These are phyloP conservation scores for Pachyuromys duprasi DNA, from an alignment of 2,797 vertebrate species.

Conservation along the genomic window DNA sequence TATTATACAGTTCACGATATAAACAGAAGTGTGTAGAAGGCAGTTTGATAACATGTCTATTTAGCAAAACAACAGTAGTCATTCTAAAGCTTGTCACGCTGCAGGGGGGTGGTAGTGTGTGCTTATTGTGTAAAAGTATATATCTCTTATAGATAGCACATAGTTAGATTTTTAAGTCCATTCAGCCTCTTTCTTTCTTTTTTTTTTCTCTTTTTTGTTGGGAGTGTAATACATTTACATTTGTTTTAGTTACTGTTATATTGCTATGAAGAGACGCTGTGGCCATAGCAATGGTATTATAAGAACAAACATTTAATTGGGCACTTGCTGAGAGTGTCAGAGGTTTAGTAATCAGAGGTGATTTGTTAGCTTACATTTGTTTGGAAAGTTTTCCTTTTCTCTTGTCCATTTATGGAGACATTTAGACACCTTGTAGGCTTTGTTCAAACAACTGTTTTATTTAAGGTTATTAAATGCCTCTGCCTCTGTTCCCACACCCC, in stretches of 20 bases:
- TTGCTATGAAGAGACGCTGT: background rate
- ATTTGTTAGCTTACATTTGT: background rate
- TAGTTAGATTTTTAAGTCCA: background rate
- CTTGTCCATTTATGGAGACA: background rate
- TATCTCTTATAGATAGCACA: background rate
- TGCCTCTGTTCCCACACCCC: too few species aligned
- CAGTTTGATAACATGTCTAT: background rate
- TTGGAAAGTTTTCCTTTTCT: background rate
- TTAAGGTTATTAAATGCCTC: too few species aligned
- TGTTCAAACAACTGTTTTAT: too few species aligned
- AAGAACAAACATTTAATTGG: background rate
- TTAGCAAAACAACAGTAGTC: background rate
- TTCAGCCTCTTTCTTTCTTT: background rate
- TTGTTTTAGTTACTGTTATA: background rate
- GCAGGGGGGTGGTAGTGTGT: background rate
- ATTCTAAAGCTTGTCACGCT: background rate
- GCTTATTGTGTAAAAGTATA: background rate
- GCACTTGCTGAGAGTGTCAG: background rate
- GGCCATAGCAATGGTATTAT: background rate
- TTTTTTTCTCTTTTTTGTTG: background rate
- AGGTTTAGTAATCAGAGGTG: too few species aligned
- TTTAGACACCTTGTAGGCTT: too few species aligned
- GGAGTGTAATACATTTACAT: background rate
- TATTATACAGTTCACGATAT: background rate
- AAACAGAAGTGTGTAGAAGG: background rate